phyloP scores from a whole-genome alignment of 2,113 vertebrate genomes.

The Cinclus cinclus region DNA sequence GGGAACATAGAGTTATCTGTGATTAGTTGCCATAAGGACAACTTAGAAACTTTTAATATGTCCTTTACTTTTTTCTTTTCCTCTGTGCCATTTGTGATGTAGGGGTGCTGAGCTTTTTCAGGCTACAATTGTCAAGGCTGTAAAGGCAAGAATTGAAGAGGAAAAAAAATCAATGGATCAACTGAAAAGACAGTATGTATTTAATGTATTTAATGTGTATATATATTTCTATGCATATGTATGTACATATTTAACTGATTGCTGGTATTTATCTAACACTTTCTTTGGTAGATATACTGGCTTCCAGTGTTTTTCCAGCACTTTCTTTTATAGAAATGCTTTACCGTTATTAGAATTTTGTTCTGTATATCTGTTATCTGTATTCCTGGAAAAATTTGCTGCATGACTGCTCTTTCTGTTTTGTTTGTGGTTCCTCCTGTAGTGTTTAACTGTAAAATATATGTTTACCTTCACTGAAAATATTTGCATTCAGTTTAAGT shows the following conservation, averaged over 20 bases:
- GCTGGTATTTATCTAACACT: background rate
- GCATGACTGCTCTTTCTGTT: background rate
- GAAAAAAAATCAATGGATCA: conserved; percentile 98
- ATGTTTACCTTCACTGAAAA: background rate
- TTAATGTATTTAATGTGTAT: conserved; percentile 16
- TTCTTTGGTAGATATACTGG: background rate
- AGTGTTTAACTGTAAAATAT: background rate
- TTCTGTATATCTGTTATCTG: background rate
- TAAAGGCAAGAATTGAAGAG: conserved; percentile 93
- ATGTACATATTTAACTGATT: background rate
- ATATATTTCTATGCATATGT: background rate
- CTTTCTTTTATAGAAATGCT: background rate
- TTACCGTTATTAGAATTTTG: background rate
- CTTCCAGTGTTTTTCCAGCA: background rate
- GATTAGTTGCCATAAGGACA: background rate
- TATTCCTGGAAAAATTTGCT: background rate
- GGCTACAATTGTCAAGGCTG: conserved; percentile 96
- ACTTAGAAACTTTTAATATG: background rate
- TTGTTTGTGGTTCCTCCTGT: background rate
- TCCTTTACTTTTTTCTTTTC: background rate
- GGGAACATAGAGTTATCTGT: background rate
- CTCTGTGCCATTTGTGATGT: conserved; percentile 8
- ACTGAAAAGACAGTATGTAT: conserved; percentile 95
- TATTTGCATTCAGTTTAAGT: background rate
- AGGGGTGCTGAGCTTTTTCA: conserved; percentile 98